Base-by-base conservation (phyloP, 2,888 invertebrate species). In the Calameuta pallipes region DNA sequence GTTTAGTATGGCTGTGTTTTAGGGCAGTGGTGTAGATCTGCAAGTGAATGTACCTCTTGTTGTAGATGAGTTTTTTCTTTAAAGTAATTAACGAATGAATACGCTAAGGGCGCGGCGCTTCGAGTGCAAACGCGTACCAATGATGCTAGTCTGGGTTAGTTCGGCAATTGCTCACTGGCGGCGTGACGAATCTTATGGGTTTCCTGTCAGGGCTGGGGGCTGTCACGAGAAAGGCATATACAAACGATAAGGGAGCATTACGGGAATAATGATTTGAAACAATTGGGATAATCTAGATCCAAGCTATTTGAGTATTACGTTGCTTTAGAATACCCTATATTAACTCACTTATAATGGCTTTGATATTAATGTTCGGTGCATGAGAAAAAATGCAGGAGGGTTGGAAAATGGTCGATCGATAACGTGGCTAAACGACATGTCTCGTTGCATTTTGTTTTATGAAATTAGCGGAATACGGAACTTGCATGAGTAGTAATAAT, bases 1-100 rank as follows among this genome's bases (percentile, higher is more conserved):
- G 93, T 93, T 93, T 93, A 92, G 93, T 92, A 93, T 93, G 93
- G 93, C 93, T 93, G 93, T 93, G 93, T 93, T 92, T 56, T 89
- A 88, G 86, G 87, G 86, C 88, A 89, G 87, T 88, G 89, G 88
- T 89, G 88, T 89, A 87, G 87, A 89, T 89, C 86, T 84, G 85
- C 86, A 84, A 84, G 83, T 84, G 84, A 84, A 9, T 83, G 84
- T 84, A 87, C 83, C 85, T 83, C 83, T 87, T 84, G 83, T 83
- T 84, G 85, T 88, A 85, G 84, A 80, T 82, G 82, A 84, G 76
- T 81, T 83, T 79, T 84, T 84, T 12, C 31, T 71, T 34, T 33
- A 34, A 83, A 85, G 81, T 82, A 82, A 80, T 75, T 30, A 70
- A 76, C 76, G 78, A 70, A 71, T 75, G 30, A 77, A 30, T n/a